phyloP scores from a whole-genome alignment of 2,888 invertebrate genomes.

The Lasioglossum vierecki region DNA sequence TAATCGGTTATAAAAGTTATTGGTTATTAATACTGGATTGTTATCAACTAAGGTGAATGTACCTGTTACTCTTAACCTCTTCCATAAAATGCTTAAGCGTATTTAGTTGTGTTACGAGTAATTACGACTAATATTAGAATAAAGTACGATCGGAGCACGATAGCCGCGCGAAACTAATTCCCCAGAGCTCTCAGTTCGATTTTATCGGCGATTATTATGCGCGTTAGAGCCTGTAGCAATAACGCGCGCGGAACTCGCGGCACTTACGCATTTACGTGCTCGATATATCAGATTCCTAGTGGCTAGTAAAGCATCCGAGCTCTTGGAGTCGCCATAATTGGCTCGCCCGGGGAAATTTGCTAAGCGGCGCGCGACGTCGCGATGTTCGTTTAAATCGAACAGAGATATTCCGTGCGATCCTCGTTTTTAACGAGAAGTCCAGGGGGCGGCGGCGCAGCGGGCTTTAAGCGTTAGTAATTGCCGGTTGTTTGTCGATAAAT shows the following conservation, averaged over 20 bases:
- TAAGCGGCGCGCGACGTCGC: background rate
- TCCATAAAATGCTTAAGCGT: no score
- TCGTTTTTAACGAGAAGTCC: conserved; percentile 31
- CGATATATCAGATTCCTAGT: background rate
- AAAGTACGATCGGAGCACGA: no score
- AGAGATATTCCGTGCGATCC: background rate
- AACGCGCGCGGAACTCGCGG: background rate
- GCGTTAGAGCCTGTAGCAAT: background rate
- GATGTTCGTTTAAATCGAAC: conserved; percentile 19
- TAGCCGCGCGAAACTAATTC: background rate
- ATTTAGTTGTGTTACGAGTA: no score
- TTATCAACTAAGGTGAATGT: no score
- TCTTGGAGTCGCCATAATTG: background rate
- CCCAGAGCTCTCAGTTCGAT: background rate
- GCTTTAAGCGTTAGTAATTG: conserved; percentile 53
- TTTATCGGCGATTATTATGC: background rate
- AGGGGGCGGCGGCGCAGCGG: background rate
- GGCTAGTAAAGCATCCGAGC: background rate
- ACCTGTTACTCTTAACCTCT: no score
- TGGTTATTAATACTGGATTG: no score
- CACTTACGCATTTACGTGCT: background rate
- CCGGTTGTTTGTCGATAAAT: conserved; percentile 58
- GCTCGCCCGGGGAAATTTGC: background rate
- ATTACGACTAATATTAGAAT: no score
- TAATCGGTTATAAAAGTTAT: no score